Evolutionary conservation across 2,797 vertebrate genomes (phyloP), one percentile per base, ranked within the genome.

Genomic region (Podarcis lilfordi): DNA sequence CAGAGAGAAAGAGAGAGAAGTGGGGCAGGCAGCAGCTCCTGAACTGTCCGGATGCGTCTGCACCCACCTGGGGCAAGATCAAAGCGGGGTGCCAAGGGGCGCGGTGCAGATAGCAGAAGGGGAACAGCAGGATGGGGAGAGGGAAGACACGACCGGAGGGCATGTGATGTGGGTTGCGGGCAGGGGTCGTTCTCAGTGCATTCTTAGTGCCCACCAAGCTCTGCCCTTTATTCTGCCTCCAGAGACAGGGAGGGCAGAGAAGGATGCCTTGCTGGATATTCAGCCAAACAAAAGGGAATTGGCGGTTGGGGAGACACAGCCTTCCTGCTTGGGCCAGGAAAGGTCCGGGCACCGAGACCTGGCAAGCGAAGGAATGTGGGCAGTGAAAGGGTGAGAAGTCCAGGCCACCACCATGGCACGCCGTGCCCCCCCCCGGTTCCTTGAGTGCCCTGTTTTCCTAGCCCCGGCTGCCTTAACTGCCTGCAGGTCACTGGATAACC

Each of bases 151-250:
- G 50, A 15, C 50, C 45, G 43, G 69, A 59, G 35, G 72, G 61
- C 32, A 37, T 4, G 17, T 82, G 3, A 69, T 19, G 50, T 29
- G 25, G 75, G 75, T 72, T 43, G 35, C 55, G 50, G 21, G 68
- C 64, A 69, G 80, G n/a, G 59, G 86, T 69, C 45, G 66, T n/a
- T 35, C 68, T 66, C 83, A 85, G 86, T 81, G 55, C 35, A 19
- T n/a, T 40, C 35, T 61, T 66, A 9, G 81, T 1, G 29, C 40
- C 15, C 32, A 66, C n/a, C 23, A 32, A 37, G 17, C 19, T 37
- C 40, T 79, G 27, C 10, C 81, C 21, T 43, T 6, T 23, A 19
- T 13, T 29, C 32, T 61, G 75, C 15, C 8, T 43, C 35, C 21
- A 37, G 61, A 2, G 27, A 8, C 23, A 64, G 3, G 3, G 55